Evolutionary conservation across 1,140 invertebrate genomes (phyloP), one percentile per base, ranked within the genome.

Genomic region (Neomicropteryx cornuta): DNA sequence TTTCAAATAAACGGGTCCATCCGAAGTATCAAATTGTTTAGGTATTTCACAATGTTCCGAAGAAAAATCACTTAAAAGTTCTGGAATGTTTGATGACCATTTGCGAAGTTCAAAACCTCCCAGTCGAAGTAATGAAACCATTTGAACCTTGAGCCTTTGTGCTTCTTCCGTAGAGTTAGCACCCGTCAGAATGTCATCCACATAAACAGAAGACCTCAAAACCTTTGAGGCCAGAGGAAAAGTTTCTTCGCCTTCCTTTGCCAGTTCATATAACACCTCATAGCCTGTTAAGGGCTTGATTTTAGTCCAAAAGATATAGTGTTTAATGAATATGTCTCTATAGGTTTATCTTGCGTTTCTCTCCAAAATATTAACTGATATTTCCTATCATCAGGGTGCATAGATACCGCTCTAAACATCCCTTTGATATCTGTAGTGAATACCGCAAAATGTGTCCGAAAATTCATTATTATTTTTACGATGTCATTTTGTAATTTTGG

Each of bases 131-230:
- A 54, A 27, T 3, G 29, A 17, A 14, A 36, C 43, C 5, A 51
- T 20, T 47, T 51, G 23, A 29, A 37, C 30, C 2, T 38, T 22
- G 14, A 60, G 13, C 3, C 41, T 8, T 1, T 40, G 28, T 0
- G 55, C 58, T 40, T 60, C 49, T 38, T 53, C 36, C 2, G 58
- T 21, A 4, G 47, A 49, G 1, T 54, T 20, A 1, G 46, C 44
- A 11, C 64, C 61, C 19, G 51, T 50, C 5, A 60, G 28, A 3
- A 62, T 32, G 46, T 71, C 65, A 42, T 72, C 66, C 0, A 64
- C 54, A 38, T 62, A 61, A 17, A 58, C 45, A 35, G 57, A 50
- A 17, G 37, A 39, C 33, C 39, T 29, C 8, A 60, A 45, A 1
- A 54, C 43, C 32, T 43, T 34, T 3, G 50, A 38, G 0, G 53